Evolutionary conservation across 2,113 vertebrate genomes (phyloP).

Genomic region (Saguinus imperator): DNA sequence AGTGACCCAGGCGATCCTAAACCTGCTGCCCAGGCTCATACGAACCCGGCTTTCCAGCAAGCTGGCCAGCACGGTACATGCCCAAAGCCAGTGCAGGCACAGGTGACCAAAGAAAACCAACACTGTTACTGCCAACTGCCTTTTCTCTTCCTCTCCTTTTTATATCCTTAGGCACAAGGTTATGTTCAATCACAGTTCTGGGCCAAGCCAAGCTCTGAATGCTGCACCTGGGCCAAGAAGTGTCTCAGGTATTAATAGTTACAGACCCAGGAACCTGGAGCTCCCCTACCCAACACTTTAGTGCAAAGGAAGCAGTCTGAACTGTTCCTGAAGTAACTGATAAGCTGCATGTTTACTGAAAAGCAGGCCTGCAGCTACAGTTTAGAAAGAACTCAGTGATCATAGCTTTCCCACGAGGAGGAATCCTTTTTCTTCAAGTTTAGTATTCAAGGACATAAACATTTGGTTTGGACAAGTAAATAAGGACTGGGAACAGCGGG

Average conservation of each 20-base stretch:
- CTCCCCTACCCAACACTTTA: neutral
- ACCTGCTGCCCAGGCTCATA: neutral
- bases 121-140: neutral
- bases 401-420: constrained; percentile 47
- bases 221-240: neutral
- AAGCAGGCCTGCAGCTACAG: neutral
- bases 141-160: neutral
- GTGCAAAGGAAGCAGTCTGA: neutral
- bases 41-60: too few relatives aligned
- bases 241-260: neutral
- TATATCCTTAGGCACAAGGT: neutral
- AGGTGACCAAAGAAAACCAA: neutral
- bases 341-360: neutral
- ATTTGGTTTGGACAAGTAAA: constrained; percentile 73
- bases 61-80: neutral
- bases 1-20: neutral
- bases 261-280: neutral
- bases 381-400: constrained; percentile 7
- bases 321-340: neutral
- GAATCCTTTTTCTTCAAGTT: constrained; percentile 65
- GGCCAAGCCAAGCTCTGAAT: neutral
- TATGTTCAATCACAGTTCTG: neutral
- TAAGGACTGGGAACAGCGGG: constrained; percentile 60
- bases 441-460: constrained; percentile 74
- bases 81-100: neutral